Evolutionary conservation across 2,113 vertebrate species (phyloP), one percentile per base, ranked within the genome.

Genomic region (Mohoua ochrocephala): DNA sequence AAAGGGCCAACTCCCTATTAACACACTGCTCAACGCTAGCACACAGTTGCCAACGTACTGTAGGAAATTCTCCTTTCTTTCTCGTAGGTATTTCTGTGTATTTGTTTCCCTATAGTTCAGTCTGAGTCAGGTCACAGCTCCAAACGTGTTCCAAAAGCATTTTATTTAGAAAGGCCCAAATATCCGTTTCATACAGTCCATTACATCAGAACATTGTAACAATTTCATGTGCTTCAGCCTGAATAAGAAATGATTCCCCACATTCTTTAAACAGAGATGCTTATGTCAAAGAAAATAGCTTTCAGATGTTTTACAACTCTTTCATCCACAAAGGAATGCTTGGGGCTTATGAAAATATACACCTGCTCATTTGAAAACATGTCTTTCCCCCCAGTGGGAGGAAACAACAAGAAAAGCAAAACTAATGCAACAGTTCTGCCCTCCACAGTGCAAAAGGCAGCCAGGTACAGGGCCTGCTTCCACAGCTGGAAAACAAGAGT

Each of bases 21-120:
- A 73, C 45, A 20, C 9, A 21, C 19, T 27, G 27, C 42, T 60
- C 47, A 77, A 44, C 19, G 28, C 7, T 7, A 24, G 44, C 39
- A 37, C 0, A 0, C 13, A 10, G 31, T 39, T 76, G 30, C 27
- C 41, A n/a, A 13, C 1, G 4, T 6, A 12, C 1, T 8, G 27
- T 7, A 52, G 9, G 22, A 75, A 83, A 71, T 28, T 13, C 2
- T 49, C 10, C 24, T 59, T 14, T 52, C 23, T 35, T 54, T 41
- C n/a, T 15, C 4, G 0, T 4, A 50, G 15, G 6, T 54, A 50
- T 69, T 73, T 71, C 31, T 56, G 10, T 37, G 37, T 22, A 6
- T 65, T 80, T 60, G 23, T 49, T 70, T 83, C 27, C 19, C 18
- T 59, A 0, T 7, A 20, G n/a, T 10, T 79, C 53, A 69, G 0